A percentile compares a stretch with the other conserved stretches of the same genome.
Conservation (phyloP, 1,140 invertebrate species). For the Mya arenaria region DNA sequence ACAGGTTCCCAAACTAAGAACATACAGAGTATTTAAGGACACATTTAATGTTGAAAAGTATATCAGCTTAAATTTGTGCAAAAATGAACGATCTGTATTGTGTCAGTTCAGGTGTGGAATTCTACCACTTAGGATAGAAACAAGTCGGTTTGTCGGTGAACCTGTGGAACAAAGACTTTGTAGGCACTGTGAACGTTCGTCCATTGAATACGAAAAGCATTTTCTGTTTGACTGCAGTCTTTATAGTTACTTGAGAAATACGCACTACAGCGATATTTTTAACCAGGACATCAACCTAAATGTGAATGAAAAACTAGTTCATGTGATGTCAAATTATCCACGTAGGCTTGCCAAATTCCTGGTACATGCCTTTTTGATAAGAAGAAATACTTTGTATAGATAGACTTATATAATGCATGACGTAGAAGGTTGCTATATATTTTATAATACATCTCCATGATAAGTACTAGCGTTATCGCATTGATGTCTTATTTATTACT, state of each 20-base stretch:
- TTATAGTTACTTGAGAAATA: not conserved
- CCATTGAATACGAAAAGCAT: slow-evolving; percentile 11
- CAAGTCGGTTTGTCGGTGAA: not conserved
- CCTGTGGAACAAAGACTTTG: not conserved
- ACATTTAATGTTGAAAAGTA: not conserved
- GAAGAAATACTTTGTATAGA: no score
- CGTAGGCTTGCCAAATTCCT: no score
- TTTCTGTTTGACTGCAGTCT: slow-evolving; percentile 1
- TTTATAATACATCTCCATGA: no score
- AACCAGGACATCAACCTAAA: no score
- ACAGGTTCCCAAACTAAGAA: not conserved
- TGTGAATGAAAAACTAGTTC: no score
- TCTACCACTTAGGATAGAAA: not conserved
- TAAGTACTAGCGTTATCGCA: no score
- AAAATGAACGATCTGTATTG: slow-evolving; percentile 3
- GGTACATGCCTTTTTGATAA: no score
- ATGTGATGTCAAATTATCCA: no score
- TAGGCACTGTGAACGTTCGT: not conserved
- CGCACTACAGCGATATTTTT: no score
- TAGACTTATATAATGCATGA: no score
- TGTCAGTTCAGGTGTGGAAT: not conserved
- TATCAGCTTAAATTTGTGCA: not conserved
- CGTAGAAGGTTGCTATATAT: no score
- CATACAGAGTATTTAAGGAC: not conserved
- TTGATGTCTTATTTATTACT: no score